These are phyloP conservation scores for Xestobium rufovillosum DNA, from an alignment of 2,888 invertebrate genomes.

Conservation along the genomic window DNA sequence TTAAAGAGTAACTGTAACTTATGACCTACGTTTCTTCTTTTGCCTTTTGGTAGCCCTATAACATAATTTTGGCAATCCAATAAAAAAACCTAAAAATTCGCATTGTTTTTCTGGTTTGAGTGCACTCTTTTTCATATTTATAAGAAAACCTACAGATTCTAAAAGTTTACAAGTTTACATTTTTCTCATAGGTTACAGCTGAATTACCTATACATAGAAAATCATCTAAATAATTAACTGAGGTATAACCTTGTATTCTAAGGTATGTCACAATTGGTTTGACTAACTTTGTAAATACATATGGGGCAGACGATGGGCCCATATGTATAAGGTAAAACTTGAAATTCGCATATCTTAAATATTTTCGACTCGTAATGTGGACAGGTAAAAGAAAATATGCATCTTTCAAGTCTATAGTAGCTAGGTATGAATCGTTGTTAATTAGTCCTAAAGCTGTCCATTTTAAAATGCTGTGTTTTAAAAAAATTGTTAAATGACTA, in stretches of 20 bases:
- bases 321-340: constrained; percentile 20
- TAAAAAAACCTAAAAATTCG: constrained; percentile 4
- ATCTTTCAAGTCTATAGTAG: constrained; percentile 17
- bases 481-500: constrained; percentile 16
- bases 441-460: constrained; percentile 12
- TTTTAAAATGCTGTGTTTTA: constrained; percentile 15
- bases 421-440: constrained; percentile 9
- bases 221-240: constrained; percentile 13
- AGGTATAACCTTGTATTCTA: constrained; percentile 7
- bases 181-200: too few relatives aligned
- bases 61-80: constrained; percentile 1
- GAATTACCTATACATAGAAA: constrained; percentile 10
- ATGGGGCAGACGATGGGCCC: constrained; percentile 15
- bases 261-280: constrained; percentile 13
- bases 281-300: constrained; percentile 17
- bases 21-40: constrained; percentile 1
- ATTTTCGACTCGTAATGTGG: constrained; percentile 18
- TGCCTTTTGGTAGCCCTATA: constrained; percentile 2
- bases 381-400: constrained; percentile 19
- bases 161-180: constrained; percentile 5
- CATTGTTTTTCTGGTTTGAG: not conserved
- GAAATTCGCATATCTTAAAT: constrained; percentile 20
- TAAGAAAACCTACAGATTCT: not conserved
- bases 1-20: not conserved
- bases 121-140: not conserved